These are phyloP conservation scores for Orthosia incerta DNA, from an alignment of 2,888 invertebrate genomes.

Conservation along the genomic window DNA sequence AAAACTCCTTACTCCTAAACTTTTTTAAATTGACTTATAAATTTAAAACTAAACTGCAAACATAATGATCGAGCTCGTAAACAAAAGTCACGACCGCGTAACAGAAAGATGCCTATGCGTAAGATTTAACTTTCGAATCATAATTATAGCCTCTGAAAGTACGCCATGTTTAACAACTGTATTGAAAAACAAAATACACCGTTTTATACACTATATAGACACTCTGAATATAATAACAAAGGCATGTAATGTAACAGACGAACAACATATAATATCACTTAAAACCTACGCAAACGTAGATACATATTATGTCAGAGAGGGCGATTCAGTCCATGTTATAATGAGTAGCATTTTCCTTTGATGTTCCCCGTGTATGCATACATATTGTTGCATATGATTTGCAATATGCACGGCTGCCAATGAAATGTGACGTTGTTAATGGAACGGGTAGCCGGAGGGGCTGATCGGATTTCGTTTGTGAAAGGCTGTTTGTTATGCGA, in stretches of 20 bases:
- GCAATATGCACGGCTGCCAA: constrained; percentile 38
- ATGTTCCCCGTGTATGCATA: constrained; percentile 32
- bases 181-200: neutral
- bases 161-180: too few relatives aligned
- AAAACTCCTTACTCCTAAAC: too few relatives aligned
- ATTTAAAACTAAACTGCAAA: too few relatives aligned
- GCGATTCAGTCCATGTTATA: constrained; percentile 10
- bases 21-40: too few relatives aligned
- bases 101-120: too few relatives aligned
- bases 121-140: too few relatives aligned
- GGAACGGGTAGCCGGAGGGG: neutral
- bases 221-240: neutral
- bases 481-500: constrained; percentile 12
- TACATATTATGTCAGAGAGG: constrained; percentile 4
- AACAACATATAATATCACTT: constrained; percentile 4
- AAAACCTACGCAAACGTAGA: neutral
- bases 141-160: too few relatives aligned
- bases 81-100: too few relatives aligned
- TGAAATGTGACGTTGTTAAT: constrained; percentile 31
- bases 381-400: constrained; percentile 14
- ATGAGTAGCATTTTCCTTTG: constrained; percentile 52
- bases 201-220: neutral
- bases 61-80: too few relatives aligned
- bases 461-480: constrained; percentile 34
- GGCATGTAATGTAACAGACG: neutral